Base-by-base conservation (phyloP, 1,140 invertebrate species). In the Drosophila yakuba region DNA sequence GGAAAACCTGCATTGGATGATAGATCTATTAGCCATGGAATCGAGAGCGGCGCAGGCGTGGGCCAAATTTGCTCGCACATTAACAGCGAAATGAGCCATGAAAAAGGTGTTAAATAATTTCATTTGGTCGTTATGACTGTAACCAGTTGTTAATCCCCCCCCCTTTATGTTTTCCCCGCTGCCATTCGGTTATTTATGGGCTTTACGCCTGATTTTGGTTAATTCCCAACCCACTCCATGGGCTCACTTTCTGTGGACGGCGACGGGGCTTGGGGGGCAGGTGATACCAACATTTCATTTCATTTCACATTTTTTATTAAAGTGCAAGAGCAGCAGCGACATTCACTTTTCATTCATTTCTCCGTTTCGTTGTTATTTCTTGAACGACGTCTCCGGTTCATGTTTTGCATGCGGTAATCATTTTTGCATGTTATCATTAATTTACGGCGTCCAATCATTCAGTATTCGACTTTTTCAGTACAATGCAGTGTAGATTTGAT, bases 81-180 rank as follows among this genome's bases (percentile, higher is more conserved):
- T 54, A 71, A 43, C 51, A 39, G 20, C 52, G 5, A 69, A 48
- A 57, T 63, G 32, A 54, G 45, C 55, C 35, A 45, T 64, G 47
- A 80, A 73, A 64, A 41, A 78, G 79, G 78, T 73, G 79, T 81
- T 82, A 82, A 81, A 82, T 81, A 78, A 68, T 74, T 74, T 78
- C 55, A 78, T 78, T 78, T 72, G 50, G 43, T 20, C 59, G 44
- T 51, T 63, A 43, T 77, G 77, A 44, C 56, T 64, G 67, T 36
- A 54, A 39, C 32, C 54, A 50, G 44, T 48, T 69, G 66, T 57
- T 50, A 48, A 25, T n/a, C 28, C 44, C 54, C 63, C 23, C 25
- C 63, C 43, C 11, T 69, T 45, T 5, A 12, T 55, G 62, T 60
- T 63, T 52, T 43, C 23, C 48, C 48, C 48, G 1, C 59, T 45